These are phyloP conservation scores for Eulithis prunata DNA, from an alignment of 2,888 invertebrate species.

Conservation along the genomic window DNA sequence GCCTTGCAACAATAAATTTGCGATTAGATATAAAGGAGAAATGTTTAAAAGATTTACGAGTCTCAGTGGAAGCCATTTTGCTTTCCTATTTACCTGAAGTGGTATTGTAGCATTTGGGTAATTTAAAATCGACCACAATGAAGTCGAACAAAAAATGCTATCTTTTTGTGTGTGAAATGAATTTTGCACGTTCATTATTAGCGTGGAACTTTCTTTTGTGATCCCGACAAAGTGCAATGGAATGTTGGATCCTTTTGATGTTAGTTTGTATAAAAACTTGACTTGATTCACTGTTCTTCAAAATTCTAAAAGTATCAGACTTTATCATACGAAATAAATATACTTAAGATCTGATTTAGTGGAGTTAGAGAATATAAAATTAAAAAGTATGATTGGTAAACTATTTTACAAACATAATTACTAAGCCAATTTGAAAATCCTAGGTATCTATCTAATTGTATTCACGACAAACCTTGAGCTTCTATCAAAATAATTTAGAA, in stretches of 20 bases:
- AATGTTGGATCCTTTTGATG: constrained; percentile 46
- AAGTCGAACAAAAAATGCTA: constrained; percentile 57
- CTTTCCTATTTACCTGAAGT: constrained; percentile 76
- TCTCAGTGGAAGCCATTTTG: constrained; percentile 66
- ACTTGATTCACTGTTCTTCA: too few relatives aligned
- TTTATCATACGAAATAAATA: too few relatives aligned
- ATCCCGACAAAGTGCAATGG: constrained; percentile 58
- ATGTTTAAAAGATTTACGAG: constrained; percentile 73
- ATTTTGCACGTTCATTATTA: constrained; percentile 69
- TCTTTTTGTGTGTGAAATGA: constrained; percentile 71
- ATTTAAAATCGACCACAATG: constrained; percentile 80
- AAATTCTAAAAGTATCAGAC: too few relatives aligned
- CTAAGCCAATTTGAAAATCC: too few relatives aligned
- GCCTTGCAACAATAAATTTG: constrained; percentile 80
- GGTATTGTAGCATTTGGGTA: constrained; percentile 61
- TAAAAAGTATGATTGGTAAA: too few relatives aligned
- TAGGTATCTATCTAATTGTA: too few relatives aligned
- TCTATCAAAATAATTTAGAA: too few relatives aligned
- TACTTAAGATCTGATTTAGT: background rate
- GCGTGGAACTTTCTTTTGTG: constrained; percentile 65
- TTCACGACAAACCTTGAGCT: too few relatives aligned
- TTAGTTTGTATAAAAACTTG: background rate
- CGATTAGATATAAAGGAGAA: constrained; percentile 78
- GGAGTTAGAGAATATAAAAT: too few relatives aligned
- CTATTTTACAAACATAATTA: too few relatives aligned